These are phyloP conservation scores for Drosophila aldrichi DNA, from an alignment of 2,888 invertebrate species.

Conservation along the genomic window DNA sequence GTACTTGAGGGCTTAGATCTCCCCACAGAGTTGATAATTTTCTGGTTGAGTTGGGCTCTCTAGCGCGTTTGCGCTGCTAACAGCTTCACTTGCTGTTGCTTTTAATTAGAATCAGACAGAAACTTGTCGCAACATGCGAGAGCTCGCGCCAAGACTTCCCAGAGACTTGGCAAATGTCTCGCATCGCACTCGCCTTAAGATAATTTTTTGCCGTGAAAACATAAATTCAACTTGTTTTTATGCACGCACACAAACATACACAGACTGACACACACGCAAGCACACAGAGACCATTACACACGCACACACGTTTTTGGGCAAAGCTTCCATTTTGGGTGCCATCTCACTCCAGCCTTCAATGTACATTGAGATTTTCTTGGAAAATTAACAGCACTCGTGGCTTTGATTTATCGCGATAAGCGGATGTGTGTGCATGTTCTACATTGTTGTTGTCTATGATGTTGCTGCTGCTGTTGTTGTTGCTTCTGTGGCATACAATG, in stretches of 20 bases:
- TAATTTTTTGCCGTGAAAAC: slow-evolving; percentile 77
- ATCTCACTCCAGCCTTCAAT: slow-evolving; percentile 1
- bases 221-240: slow-evolving; percentile 73
- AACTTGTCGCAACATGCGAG: slow-evolving; percentile 62
- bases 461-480: slow-evolving; percentile 24
- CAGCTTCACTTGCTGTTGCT: slow-evolving; percentile 62
- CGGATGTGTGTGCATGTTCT: slow-evolving; percentile 53
- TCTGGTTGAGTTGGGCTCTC: slow-evolving; percentile 59
- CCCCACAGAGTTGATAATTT: slow-evolving; percentile 68
- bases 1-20: slow-evolving; percentile 32
- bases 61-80: slow-evolving; percentile 12
- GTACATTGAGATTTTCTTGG: slow-evolving; percentile 64
- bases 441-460: slow-evolving; percentile 39
- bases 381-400: slow-evolving; percentile 80
- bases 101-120: slow-evolving; percentile 74
- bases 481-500: slow-evolving; percentile 23
- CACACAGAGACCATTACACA: slow-evolving; percentile 26
- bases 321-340: slow-evolving; percentile 43
- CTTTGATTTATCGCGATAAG: slow-evolving; percentile 80
- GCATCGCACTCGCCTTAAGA: slow-evolving; percentile 30
- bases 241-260: slow-evolving; percentile 30
- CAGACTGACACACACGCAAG: neutral
- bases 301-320: slow-evolving; percentile 29
- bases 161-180: slow-evolving; percentile 3
- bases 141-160: slow-evolving; percentile 21